phyloP scores from a whole-genome alignment of 2,113 vertebrate genomes.

The Phyllopteryx taeniolatus region DNA sequence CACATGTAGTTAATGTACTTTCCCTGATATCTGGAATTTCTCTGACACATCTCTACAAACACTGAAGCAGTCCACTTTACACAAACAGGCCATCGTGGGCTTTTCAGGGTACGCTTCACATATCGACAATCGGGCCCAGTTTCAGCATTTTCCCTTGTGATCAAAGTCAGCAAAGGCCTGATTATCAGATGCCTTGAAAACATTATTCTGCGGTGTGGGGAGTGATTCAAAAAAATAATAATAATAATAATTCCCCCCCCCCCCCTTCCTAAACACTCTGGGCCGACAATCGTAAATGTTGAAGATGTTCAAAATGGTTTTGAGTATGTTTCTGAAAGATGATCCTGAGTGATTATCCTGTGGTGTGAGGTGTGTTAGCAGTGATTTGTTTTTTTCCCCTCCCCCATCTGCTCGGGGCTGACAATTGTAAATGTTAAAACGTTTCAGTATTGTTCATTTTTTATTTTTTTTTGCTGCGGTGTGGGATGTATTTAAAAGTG shows the following conservation, averaged over 20 bases:
- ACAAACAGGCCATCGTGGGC: not conserved
- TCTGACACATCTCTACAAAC: not conserved
- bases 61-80: not conserved
- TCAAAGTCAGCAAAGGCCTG: no score
- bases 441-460: no score
- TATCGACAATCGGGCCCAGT: not conserved
- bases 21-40: not conserved
- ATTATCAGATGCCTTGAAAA: not conserved
- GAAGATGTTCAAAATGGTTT: not conserved
- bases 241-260: no score
- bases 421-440: no score
- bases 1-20: not conserved
- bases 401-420: no score
- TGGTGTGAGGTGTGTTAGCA: not conserved
- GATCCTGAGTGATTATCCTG: not conserved
- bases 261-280: not conserved
- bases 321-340: not conserved
- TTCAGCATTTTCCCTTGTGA: not conserved
- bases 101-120: not conserved
- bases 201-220: not conserved
- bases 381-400: not conserved
- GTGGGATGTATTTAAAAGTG: no score
- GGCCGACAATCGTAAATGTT: not conserved
- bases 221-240: no score
- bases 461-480: no score